Evolutionary conservation across 2,113 vertebrate species (phyloP).

Genomic region (Pterocles burchelli): DNA sequence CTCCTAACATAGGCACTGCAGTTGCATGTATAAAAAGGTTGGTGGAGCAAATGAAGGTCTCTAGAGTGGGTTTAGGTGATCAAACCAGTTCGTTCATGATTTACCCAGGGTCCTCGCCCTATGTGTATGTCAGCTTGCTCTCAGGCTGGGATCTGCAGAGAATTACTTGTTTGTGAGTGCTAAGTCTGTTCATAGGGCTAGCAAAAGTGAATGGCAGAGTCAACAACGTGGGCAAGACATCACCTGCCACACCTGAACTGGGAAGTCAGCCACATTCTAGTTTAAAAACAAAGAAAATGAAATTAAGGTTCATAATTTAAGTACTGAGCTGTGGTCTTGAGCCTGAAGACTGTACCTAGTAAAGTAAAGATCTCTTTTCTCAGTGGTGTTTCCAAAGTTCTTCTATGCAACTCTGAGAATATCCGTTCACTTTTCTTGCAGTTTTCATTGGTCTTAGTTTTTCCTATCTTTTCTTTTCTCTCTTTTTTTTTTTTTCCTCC

Average conservation of each 20-base stretch:
- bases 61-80: not conserved
- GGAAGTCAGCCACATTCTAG: not conserved
- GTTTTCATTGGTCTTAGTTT: not conserved
- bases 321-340: not conserved
- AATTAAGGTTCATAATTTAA: not conserved
- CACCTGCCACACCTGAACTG: rapidly evolving
- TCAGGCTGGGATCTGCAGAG: not conserved
- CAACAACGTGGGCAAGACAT: rapidly evolving
- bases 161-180: not conserved
- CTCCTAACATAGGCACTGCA: rapidly evolving
- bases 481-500: rapidly evolving
- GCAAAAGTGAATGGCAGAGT: not conserved
- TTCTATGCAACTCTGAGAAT: not conserved
- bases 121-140: not conserved
- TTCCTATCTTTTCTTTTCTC: no score
- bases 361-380: rapidly evolving
- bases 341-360: rapidly evolving
- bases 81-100: not conserved
- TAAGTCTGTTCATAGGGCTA: not conserved
- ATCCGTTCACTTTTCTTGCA: not conserved
- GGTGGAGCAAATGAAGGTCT: not conserved
- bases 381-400: rapidly evolving
- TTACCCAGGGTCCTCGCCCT: rapidly evolving
- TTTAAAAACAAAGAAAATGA: not conserved
- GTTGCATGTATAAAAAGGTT: not conserved